A percentile compares a stretch with the other conserved stretches of the same genome.
Conservation (phyloP, 2,888 invertebrate species). For the Arctia plantaginis region DNA sequence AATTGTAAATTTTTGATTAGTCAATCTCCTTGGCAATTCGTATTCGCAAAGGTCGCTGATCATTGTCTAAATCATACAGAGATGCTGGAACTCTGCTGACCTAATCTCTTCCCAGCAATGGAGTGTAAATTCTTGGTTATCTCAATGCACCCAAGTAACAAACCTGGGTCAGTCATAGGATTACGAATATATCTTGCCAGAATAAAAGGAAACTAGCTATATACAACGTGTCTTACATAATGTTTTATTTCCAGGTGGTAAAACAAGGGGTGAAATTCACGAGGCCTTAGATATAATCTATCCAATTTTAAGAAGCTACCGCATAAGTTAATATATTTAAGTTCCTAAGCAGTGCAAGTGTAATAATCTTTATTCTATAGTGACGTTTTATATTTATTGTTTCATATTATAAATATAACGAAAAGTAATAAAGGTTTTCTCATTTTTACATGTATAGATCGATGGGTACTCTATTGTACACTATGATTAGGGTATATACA, state of each 20-base stretch:
- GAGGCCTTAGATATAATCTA: conserved; percentile 98
- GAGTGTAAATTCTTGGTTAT: background rate
- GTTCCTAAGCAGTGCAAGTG: background rate
- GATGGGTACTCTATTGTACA: background rate
- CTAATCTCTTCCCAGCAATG: too few species aligned
- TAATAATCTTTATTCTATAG: background rate
- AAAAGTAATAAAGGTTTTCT: background rate
- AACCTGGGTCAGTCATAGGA: background rate
- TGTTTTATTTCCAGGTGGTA: conserved; percentile 89
- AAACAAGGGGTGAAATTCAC: conserved; percentile 95
- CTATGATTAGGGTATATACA: background rate
- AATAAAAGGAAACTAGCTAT: background rate
- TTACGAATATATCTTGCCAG: background rate
- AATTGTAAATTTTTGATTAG: too few species aligned
- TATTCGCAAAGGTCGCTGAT: background rate
- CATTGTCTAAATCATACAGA: too few species aligned
- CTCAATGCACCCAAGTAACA: background rate
- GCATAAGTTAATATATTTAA: conserved; percentile 86
- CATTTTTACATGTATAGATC: background rate
- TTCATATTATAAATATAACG: background rate
- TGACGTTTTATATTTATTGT: background rate
- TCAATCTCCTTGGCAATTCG: too few species aligned
- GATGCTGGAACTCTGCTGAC: too few species aligned
- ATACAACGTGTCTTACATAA: background rate
- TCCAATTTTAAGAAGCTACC: conserved; percentile 97